These are phyloP conservation scores for Alca torda DNA, from an alignment of 2,797 vertebrate species.

Conservation along the genomic window DNA sequence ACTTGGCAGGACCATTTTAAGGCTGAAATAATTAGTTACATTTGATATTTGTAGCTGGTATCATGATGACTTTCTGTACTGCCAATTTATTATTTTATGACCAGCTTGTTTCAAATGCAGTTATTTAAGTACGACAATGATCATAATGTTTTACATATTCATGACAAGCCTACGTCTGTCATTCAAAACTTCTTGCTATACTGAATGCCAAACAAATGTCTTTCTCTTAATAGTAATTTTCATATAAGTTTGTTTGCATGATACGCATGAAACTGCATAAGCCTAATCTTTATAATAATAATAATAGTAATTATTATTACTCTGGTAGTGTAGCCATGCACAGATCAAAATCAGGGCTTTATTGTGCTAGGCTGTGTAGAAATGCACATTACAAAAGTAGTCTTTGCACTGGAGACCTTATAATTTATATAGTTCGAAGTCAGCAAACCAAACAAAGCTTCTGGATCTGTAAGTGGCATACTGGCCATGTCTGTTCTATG, in stretches of 20 bases:
- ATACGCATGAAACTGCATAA: not conserved
- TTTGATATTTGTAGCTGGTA: constrained; percentile 70
- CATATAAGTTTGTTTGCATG: not conserved
- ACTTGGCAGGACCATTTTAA: constrained; percentile 63
- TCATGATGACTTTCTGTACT: constrained; percentile 58
- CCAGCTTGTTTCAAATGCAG: constrained; percentile 66
- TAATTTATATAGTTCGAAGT: not conserved
- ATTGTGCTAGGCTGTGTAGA: not conserved
- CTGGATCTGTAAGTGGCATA: not conserved
- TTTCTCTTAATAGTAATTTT: constrained; percentile 50
- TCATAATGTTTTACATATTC: constrained; percentile 71
- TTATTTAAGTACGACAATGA: constrained; percentile 64
- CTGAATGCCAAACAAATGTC: constrained; percentile 53
- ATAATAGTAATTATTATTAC: not conserved
- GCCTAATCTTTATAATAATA: not conserved
- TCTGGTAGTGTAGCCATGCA: not conserved
- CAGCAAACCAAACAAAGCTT: not conserved
- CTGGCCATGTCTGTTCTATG: not conserved
- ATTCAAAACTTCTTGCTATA: constrained; percentile 60
- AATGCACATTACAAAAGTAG: not conserved
- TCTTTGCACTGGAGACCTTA: not conserved
- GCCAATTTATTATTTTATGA: constrained; percentile 72
- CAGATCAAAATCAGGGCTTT: not conserved
- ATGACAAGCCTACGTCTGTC: constrained; percentile 54
- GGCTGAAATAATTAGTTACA: constrained; percentile 73